Base-by-base conservation (phyloP, 53 echinoderm and acorn worm genomes). In the Echinometra lucunter region DNA sequence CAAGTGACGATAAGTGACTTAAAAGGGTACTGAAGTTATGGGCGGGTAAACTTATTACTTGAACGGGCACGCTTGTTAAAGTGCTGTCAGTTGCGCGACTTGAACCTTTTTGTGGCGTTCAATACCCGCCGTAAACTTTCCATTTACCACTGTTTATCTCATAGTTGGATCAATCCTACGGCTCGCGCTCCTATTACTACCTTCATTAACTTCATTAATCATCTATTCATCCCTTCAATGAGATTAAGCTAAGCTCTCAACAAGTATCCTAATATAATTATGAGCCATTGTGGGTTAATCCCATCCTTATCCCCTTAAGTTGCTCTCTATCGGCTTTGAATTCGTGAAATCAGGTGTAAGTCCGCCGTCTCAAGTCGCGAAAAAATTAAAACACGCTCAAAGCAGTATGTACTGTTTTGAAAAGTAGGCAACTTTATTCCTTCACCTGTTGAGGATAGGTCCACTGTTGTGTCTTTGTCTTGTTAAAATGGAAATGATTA, bases 131-230 rank as follows among this genome's bases (percentile, higher is more conserved):
- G 13, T 21, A 81, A 45, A 85, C 49, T 45, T 53, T 85, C 28
- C 30, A 27, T 49, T 85, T 47, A 83, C 49, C n/a, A n/a, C n/a
- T n/a, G n/a, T n/a, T n/a, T n/a, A n/a, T n/a, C 49, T 85, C 30
- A 45, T 49, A 13, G 53, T n/a, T 28, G 85, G 45, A 85, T 85
- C 85, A 60, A 58, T 89, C 5, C 10, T 19, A 21, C 10, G 37
- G 89, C 89, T 89, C 38, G 89, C 37, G 89, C 89, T 70, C n/a
- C 66, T 10, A 91, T 91, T 91, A 91, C 40, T 34, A 11, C 10
- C 92, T 80, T 92, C 92, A 92, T 92, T 92, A 92, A 75, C 92
- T 80, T 78, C 57, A 55, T 78, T 92, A 92, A 92, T 78, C 92
- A 92, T 58, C 92, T 60, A 92, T 92, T 92, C 78, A 92, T 55